phyloP scores from a whole-genome alignment of 2,797 vertebrate genomes.

The Tokudaia muenninki region DNA sequence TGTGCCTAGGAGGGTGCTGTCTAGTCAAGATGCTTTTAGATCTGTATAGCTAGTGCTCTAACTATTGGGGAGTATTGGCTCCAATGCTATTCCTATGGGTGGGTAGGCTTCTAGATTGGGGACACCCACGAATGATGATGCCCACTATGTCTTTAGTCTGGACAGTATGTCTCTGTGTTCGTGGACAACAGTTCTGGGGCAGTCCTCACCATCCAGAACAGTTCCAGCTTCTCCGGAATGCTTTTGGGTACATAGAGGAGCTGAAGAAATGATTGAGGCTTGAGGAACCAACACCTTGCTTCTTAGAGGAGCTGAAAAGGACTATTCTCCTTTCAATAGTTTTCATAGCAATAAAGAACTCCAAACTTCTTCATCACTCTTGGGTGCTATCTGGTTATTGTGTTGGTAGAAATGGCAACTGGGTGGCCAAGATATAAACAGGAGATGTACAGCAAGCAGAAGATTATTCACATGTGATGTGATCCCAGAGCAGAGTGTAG shows the following conservation, averaged over 20 bases:
- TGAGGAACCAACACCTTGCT: background rate
- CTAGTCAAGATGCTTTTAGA: background rate
- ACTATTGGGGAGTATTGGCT: background rate
- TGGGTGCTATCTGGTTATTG: slow-evolving; percentile 30
- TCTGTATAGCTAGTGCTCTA: background rate
- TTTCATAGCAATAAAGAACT: slow-evolving; percentile 68
- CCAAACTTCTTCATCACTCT: background rate
- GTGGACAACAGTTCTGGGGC: slow-evolving; percentile 96
- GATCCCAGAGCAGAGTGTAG: background rate
- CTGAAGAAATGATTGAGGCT: rapidly evolving
- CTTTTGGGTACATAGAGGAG: slow-evolving; percentile 92
- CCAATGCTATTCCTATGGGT: background rate
- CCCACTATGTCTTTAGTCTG: slow-evolving; percentile 88
- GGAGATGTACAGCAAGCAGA: background rate
- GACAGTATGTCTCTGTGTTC: slow-evolving; percentile 97
- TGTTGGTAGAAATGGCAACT: background rate
- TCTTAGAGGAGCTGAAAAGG: background rate
- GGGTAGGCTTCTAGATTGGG: background rate
- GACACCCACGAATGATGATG: rapidly evolving
- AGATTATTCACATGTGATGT: background rate
- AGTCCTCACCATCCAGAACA: slow-evolving; percentile 93
- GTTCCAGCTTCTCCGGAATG: slow-evolving; percentile 97
- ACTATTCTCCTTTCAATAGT: background rate
- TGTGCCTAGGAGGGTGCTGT: background rate
- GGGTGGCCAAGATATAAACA: no score